phyloP scores from a whole-genome alignment of 2,797 vertebrate genomes.

The Atherinosoma microstoma region DNA sequence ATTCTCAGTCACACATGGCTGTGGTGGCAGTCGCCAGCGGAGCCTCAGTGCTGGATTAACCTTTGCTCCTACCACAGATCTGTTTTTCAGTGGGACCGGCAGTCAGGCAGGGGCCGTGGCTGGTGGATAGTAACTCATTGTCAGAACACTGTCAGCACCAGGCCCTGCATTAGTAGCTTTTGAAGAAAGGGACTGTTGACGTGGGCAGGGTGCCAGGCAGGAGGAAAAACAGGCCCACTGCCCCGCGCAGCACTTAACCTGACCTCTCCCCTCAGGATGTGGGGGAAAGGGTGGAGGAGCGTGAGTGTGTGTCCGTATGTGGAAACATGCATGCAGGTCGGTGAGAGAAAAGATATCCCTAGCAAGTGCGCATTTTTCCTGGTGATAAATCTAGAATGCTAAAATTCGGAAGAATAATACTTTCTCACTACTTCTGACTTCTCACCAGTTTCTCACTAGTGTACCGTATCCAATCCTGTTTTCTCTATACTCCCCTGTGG shows the following conservation, averaged over 20 bases:
- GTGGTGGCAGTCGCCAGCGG: slow-evolving; percentile 60
- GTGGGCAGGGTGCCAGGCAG: slow-evolving; percentile 73
- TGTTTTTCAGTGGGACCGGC: slow-evolving; percentile 75
- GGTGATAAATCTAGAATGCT: slow-evolving; percentile 54
- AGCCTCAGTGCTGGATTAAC: slow-evolving; percentile 81
- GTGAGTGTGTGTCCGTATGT: slow-evolving; percentile 8
- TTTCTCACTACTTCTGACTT: slow-evolving; percentile 36
- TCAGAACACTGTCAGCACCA: slow-evolving; percentile 73
- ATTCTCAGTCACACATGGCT: slow-evolving; percentile 79
- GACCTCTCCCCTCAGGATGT: slow-evolving; percentile 71
- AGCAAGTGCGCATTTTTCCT: slow-evolving; percentile 47
- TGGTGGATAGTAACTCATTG: slow-evolving; percentile 78
- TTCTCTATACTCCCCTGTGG: slow-evolving; percentile 36
- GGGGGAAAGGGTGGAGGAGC: slow-evolving; percentile 39
- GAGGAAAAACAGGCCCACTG: slow-evolving; percentile 65
- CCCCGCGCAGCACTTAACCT: slow-evolving; percentile 62
- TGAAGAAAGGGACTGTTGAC: slow-evolving; percentile 77
- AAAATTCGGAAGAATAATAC: slow-evolving; percentile 47
- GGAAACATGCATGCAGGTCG: background rate
- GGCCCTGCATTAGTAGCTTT: slow-evolving; percentile 64
- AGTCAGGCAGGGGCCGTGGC: slow-evolving; percentile 55
- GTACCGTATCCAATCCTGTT: slow-evolving; percentile 51
- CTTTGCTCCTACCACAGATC: slow-evolving; percentile 77
- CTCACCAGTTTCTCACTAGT: slow-evolving; percentile 30
- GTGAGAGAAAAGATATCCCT: slow-evolving; percentile 31